phyloP scores from a whole-genome alignment of 1,140 invertebrate genomes.

The Heliconius melpomene region DNA sequence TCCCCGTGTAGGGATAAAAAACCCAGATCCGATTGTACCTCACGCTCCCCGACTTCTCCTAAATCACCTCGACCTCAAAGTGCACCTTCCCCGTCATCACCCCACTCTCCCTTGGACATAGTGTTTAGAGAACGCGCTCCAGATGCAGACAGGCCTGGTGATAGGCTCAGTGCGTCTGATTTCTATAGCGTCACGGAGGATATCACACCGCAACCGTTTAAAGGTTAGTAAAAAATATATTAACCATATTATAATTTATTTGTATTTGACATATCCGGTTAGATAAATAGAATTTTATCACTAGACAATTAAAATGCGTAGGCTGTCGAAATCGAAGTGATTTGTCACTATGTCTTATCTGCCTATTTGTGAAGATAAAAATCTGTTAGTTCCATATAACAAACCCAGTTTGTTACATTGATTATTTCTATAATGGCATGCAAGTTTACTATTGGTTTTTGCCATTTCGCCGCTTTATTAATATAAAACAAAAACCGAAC shows the following conservation, averaged over 20 bases:
- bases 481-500: too few relatives aligned
- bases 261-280: not conserved
- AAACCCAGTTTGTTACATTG: not conserved
- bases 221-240: constrained; percentile 53
- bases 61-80: constrained; percentile 19
- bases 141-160: constrained; percentile 44
- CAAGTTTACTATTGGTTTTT: not conserved
- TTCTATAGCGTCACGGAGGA: constrained; percentile 78
- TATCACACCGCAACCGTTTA: constrained; percentile 75
- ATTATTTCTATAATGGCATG: not conserved
- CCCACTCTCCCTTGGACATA: constrained; percentile 38
- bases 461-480: too few relatives aligned
- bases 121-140: constrained; percentile 56
- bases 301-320: too few relatives aligned
- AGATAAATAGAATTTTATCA: too few relatives aligned
- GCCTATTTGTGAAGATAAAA: not conserved
- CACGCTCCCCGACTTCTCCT: constrained; percentile 5
- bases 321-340: too few relatives aligned
- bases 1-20: constrained; percentile 74
- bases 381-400: not conserved
- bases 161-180: constrained; percentile 76
- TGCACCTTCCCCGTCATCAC: constrained; percentile 19
- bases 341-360: not conserved
- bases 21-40: constrained; percentile 53
- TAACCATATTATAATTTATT: not conserved